Evolutionary conservation across 37 sponge, comb jelly and placozoan genomes (phyloP), one percentile per base, ranked within the genome.

Genomic region (Geodia barretti): DNA sequence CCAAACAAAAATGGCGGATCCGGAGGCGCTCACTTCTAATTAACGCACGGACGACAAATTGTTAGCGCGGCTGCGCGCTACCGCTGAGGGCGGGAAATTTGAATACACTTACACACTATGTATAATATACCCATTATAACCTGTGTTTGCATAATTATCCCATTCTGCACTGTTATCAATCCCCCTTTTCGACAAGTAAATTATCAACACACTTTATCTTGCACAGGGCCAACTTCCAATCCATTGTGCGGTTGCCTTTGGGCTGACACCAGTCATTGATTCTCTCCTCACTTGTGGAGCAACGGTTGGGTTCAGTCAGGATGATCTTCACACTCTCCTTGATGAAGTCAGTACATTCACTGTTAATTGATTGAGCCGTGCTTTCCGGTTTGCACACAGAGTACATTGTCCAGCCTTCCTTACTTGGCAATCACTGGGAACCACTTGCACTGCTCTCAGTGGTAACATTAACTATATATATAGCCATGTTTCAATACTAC

Each of bases 231-330:
- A 34, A 28, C 60, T 77, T 32, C 73, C 89, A 23, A 83, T 89
- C 33, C 89, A 89, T 68, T 89, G 79, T 83, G 89, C 84, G 38
- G 84, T 79, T 21, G 30, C 79, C 28, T n/a, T 70, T 14, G 89
- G 89, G n/a, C 60, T 76, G 23, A 78, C 41, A 5, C 23, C 67
- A 36, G 74, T 31, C 1, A 66, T 83, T 7, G 75, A 83, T 5
- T 23, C 39, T 20, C 42, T 88, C 19, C 66, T 88, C 41, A 28
- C 62, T n/a, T 23, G 17, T 77, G 77, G 64, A 61, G 28, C 23
- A 1, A 21, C 31, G 33, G 62, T 24, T 14, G 33, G 41, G 19
- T 26, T 74, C 29, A 25, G 29, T 29, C 43, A 59, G 23, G 59
- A 69, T 43, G 80, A 47, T 38, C 41, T 79, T 33, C 32, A 30